Evolutionary conservation across 2,797 vertebrate species (phyloP).

Genomic region (Galago senegalensis): DNA sequence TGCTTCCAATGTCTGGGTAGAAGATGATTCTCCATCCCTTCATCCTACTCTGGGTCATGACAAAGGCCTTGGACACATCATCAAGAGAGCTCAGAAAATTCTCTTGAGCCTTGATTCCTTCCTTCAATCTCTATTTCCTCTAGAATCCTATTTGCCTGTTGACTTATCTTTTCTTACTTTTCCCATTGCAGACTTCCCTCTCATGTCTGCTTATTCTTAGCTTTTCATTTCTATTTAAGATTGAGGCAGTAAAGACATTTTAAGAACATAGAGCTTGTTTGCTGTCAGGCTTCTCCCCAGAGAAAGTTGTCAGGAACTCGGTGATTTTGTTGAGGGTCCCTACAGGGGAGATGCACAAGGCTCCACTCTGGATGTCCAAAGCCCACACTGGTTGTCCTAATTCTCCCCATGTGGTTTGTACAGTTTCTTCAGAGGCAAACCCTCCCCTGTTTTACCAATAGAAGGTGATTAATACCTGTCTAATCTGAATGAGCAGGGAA

Average conservation of each 20-base stretch:
- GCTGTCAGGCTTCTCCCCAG: neutral
- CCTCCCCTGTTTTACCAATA: neutral
- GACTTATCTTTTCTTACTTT: conserved; percentile 45
- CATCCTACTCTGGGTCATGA: no score
- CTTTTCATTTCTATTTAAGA: conserved; percentile 37
- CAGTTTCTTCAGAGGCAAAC: neutral
- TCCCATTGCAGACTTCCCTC: neutral
- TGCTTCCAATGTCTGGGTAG: no score
- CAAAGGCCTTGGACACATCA: no score
- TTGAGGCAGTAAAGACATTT: neutral
- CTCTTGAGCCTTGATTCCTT: no score
- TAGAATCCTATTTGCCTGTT: conserved; percentile 1
- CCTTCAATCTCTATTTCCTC: neutral
- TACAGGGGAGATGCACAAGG: neutral
- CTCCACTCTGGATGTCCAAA: neutral
- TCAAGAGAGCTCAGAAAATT: no score
- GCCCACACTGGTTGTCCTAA: neutral
- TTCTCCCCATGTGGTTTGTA: neutral
- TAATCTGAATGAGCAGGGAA: neutral
- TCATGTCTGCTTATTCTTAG: neutral
- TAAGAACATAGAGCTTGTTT: neutral
- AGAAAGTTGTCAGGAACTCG: neutral
- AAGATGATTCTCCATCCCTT: no score
- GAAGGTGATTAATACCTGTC: neutral
- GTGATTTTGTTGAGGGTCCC: neutral